These are phyloP conservation scores for Caenorhabditis sp. DNA, from an alignment of 2,888 invertebrate genomes.

Conservation along the genomic window DNA sequence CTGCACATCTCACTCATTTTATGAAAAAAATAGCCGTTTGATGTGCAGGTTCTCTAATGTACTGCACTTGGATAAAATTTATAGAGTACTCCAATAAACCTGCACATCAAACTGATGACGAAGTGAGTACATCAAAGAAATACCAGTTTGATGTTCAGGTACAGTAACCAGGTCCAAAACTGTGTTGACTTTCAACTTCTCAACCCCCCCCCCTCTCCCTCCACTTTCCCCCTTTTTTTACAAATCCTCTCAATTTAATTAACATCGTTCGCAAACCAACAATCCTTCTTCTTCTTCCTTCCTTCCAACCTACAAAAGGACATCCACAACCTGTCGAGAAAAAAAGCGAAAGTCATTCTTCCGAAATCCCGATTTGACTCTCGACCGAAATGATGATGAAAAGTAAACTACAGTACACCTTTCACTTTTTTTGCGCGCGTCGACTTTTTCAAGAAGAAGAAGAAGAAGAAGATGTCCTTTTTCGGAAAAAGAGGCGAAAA, in stretches of 20 bases:
- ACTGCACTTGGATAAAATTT: no score
- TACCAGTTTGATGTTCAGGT: no score
- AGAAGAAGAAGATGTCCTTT: slow-evolving; percentile 24
- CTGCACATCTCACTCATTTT: no score
- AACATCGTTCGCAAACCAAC: not conserved
- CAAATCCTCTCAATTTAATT: not conserved
- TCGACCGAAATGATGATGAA: not conserved
- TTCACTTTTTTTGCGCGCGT: slow-evolving; percentile 34
- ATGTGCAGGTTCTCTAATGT: no score
- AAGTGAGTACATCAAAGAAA: no score
- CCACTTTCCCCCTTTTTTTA: not conserved
- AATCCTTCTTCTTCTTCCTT: no score
- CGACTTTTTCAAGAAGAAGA: not conserved
- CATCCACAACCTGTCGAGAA: not conserved
- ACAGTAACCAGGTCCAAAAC: no score
- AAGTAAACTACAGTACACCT: slow-evolving; percentile 32
- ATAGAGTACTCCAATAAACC: no score
- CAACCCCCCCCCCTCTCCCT: not conserved
- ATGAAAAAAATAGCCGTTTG: no score
- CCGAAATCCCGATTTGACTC: not conserved
- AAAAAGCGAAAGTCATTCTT: not conserved
- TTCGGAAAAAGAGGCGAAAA: slow-evolving; percentile 31
- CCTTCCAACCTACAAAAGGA: not conserved
- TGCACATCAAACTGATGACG: no score
- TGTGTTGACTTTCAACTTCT: no score